phyloP scores from a whole-genome alignment of 2,888 invertebrate genomes.

The Pseudococcus jackbeardsleyi region DNA sequence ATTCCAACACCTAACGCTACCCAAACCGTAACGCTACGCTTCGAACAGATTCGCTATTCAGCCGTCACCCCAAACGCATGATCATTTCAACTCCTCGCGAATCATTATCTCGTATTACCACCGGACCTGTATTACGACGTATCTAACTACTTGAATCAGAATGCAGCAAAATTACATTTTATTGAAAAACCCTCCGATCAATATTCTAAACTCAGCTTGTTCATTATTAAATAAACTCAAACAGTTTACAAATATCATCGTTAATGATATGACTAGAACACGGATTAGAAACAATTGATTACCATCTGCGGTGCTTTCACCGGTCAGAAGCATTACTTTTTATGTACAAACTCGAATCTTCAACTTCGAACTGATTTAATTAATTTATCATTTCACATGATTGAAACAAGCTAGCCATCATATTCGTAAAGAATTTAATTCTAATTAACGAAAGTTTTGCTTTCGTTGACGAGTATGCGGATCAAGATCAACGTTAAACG shows the following conservation, averaged over 20 bases:
- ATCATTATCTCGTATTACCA: not conserved
- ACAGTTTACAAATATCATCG: conserved; percentile 30
- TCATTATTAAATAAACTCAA: conserved; percentile 22
- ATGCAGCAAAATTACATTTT: not conserved
- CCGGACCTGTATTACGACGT: not conserved
- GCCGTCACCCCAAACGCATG: not conserved
- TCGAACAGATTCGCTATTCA: not conserved
- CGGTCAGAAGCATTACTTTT: conserved; percentile 32
- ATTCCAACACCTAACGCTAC: not conserved
- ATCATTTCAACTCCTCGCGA: not conserved
- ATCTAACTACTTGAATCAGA: not conserved
- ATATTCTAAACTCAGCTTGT: not conserved
- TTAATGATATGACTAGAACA: conserved; percentile 29
- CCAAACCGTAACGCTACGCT: conserved; percentile 20
- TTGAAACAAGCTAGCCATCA: not conserved
- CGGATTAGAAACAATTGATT: conserved; percentile 48
- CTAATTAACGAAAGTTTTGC: conserved; percentile 35
- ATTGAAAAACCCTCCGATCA: not conserved
- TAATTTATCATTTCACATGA: conserved; percentile 22
- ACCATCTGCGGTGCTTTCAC: conserved; percentile 54
- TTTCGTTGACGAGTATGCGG: not conserved
- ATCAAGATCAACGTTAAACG: conserved; percentile 17
- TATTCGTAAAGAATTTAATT: conserved; percentile 51
- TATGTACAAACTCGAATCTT: conserved; percentile 20
- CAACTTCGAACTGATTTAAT: conserved; percentile 36